Percentiles rank a stretch among this genome's conserved stretches.
Conservation (phyloP, 2,888 invertebrate genomes). For the Monochamus alternatus region DNA sequence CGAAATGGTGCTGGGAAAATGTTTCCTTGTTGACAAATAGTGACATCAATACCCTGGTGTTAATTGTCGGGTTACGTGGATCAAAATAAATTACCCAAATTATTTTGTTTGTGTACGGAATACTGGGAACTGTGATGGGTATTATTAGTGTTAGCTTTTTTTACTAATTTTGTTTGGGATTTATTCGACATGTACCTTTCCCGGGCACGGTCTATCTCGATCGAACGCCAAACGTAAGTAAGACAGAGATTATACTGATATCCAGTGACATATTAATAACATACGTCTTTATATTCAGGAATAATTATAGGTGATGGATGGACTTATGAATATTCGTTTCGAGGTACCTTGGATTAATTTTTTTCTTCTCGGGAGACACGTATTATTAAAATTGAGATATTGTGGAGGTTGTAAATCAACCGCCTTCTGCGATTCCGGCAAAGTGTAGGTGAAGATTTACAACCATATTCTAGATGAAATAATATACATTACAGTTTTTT, state of each 20-base stretch:
- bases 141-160: too few species aligned
- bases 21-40: conserved; percentile 33
- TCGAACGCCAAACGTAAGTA: too few species aligned
- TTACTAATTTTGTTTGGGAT: too few species aligned
- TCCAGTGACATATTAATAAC: conserved; percentile 21
- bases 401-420: conserved; percentile 24
- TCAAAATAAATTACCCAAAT: conserved; percentile 35
- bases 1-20: conserved; percentile 35
- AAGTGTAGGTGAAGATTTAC: conserved; percentile 24
- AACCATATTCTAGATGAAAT: conserved; percentile 5
- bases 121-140: conserved; percentile 16
- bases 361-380: conserved; percentile 21
- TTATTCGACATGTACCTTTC: too few species aligned
- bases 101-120: conserved; percentile 30
- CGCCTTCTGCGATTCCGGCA: conserved; percentile 10
- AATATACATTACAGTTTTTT: conserved; percentile 8
- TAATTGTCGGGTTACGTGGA: conserved; percentile 34
- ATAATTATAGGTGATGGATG: conserved; percentile 11
- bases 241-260: background rate
- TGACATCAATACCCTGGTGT: conserved; percentile 29
- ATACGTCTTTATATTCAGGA: conserved; percentile 8
- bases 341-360: conserved; percentile 30
- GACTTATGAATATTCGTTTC: conserved; percentile 17
- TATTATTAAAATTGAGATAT: conserved; percentile 30
- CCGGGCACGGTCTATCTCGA: too few species aligned